Evolutionary conservation across 1,140 invertebrate genomes (phyloP), one percentile per base, ranked within the genome.

Genomic region (Harpegnathos saltator): DNA sequence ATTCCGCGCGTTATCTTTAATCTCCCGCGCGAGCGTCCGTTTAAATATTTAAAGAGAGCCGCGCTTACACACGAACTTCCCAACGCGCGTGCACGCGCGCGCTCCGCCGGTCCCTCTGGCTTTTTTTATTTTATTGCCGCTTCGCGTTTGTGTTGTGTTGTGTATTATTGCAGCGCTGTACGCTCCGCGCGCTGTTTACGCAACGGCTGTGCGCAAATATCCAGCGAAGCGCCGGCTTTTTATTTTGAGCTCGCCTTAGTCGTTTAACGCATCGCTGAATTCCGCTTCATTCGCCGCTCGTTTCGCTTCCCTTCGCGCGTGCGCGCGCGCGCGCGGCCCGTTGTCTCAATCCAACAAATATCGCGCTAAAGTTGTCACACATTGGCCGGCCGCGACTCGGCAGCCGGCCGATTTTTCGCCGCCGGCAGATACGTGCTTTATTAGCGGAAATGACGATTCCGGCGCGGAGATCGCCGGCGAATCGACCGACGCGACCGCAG

Each of bases 401-500:
- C 48, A 61, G n/a, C n/a, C n/a, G n/a, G n/a, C n/a, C n/a, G n/a
- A 26, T 52, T 17, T 75, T 33, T 48, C 38, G 26, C 24, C 9
- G 14, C 0, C 1, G 26, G 65, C 50, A 77, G 66, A 77, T 38
- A 11, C 26, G 3, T 48, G 48, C 4, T 82, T 59, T 33, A 61
- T 69, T 56, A 50, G 44, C 61, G 26, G 22, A 48, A 22, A 68
- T n/a, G 29, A 50, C 14, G 26, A 78, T 54, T 66, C 26, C 15
- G 9, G 54, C 22, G 50, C 5, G 29, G n/a, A 66, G 26, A 33
- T 69, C 29, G 50, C 19, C 38, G 38, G 7, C 29, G 56, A 71
- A 80, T 71, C 66, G 65, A 7, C n/a, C 22, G 52, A 26, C 15
- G 44, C 14, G 12, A 77, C 72, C 54, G 63, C 44, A 75, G 71